These are phyloP conservation scores for Oophaga pumilio DNA, from an alignment of 2,113 vertebrate genomes.

Conservation along the genomic window DNA sequence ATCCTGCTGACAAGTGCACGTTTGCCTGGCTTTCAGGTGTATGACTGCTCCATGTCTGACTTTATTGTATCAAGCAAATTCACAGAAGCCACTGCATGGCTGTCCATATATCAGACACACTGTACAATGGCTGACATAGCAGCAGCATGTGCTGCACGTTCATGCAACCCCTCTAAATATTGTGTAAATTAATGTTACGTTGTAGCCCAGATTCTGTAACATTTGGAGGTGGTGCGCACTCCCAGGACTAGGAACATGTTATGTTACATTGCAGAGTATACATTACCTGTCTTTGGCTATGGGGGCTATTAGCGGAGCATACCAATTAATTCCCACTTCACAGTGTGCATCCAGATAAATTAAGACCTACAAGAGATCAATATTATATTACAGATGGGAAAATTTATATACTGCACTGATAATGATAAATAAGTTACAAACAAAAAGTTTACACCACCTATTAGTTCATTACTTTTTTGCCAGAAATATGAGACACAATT, in stretches of 20 bases:
- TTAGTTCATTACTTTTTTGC: no score
- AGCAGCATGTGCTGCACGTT: not conserved
- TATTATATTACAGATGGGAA: not conserved
- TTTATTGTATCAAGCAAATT: not conserved
- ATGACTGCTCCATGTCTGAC: no score
- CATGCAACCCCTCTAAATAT: not conserved
- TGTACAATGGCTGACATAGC: not conserved
- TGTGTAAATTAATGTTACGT: not conserved
- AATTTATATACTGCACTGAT: not conserved
- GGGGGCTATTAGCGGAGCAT: constrained; percentile 90
- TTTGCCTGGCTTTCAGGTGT: no score
- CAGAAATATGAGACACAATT: no score
- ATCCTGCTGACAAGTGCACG: no score
- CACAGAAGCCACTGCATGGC: not conserved
- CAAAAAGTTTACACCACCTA: no score
- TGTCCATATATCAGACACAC: not conserved
- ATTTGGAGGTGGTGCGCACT: not conserved
- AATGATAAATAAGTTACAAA: no score
- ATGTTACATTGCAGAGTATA: not conserved
- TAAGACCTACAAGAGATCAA: constrained; percentile 82
- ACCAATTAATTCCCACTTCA: constrained; percentile 97
- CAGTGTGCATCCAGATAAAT: constrained; percentile 98
- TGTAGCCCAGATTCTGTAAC: not conserved
- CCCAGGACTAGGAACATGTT: not conserved
- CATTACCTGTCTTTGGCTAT: constrained; percentile 97